phyloP scores from a whole-genome alignment of 2,113 vertebrate genomes.

The Hippocampus comes region DNA sequence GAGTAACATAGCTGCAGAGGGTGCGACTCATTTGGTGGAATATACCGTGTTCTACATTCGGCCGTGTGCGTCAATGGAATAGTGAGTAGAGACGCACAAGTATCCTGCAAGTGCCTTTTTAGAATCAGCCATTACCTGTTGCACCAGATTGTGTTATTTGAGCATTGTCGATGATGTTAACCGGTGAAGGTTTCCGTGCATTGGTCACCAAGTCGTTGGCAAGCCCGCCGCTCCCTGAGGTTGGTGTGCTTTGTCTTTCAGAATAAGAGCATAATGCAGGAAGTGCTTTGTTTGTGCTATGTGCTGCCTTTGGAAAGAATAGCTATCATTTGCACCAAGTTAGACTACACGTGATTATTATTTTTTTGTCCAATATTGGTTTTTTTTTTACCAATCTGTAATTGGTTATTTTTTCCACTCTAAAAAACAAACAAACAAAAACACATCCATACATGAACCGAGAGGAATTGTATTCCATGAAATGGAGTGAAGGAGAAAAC shows the following conservation, averaged over 20 bases:
- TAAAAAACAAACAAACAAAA: too few species aligned
- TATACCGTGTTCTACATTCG: neutral
- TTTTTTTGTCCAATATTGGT: too few species aligned
- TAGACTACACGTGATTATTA: too few species aligned
- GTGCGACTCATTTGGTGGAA: neutral
- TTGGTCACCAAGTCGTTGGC: neutral
- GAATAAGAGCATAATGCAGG: neutral
- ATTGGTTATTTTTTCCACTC: too few species aligned
- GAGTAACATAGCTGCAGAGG: neutral
- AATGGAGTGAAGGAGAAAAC: too few species aligned
- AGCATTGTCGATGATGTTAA: too few species aligned
- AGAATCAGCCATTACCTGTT: neutral
- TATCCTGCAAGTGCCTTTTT: neutral
- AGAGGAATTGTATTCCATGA: too few species aligned
- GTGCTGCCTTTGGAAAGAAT: too few species aligned
- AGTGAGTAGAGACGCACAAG: neutral
- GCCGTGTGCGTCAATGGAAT: neutral
- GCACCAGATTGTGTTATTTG: neutral
- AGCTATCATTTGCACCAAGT: too few species aligned
- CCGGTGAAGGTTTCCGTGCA: neutral
- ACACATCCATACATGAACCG: too few species aligned
- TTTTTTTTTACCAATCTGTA: too few species aligned
- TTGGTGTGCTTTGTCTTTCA: neutral
- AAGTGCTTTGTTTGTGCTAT: neutral
- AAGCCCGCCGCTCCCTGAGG: neutral